Base-by-base conservation (phyloP, 2,888 invertebrate genomes). In the Drosophila diplacantha region DNA sequence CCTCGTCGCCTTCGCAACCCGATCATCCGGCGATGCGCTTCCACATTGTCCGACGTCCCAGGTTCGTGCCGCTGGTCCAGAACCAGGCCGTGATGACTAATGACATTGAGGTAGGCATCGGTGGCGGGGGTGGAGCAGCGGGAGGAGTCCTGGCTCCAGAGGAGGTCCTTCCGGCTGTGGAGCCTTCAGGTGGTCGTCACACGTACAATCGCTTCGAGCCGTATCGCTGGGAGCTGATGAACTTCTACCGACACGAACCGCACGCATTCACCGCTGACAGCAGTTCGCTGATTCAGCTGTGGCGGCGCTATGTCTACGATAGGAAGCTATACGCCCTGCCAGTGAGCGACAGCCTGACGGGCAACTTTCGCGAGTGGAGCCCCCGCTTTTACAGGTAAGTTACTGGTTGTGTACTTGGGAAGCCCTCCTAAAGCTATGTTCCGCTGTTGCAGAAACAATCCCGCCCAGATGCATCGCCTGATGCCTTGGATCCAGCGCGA, bases 401-500 rank as follows among this genome's bases (percentile, higher is more conserved):
- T 49, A 8, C 20, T 9, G 6, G 18, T 7, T 11, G 7, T 31
- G 12, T 32, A 12, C 41, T 46, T 26, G n/a, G 39, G 24, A 54
- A 55, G 16, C 56, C 55, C 24, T 39, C 3, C 9, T 29, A 3
- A 26, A 5, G 12, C 16, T 14, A 11, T 65, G 66, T 11, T 14
- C 1, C 3, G 6, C 9, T 89, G 14, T 39, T 89, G n/a, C 85
- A 94, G 95, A 87, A 91, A 91, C 84, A 93, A 96, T 89, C 94
- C 94, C 57, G 92, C 93, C 14, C 94, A 95, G 86, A 91, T 93
- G 69, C 93, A 94, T 86, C 92, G 97, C 2, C 90, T 98, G 55
- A 92, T 95, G 68, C 95, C 95, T 2, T 98, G 96, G 96, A 89
- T 98, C 31, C 93, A 93, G 86, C 91, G 98, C 69, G 97, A 98